These are phyloP conservation scores for Halotydeus destructor DNA, from an alignment of 1,140 invertebrate genomes.

Conservation along the genomic window DNA sequence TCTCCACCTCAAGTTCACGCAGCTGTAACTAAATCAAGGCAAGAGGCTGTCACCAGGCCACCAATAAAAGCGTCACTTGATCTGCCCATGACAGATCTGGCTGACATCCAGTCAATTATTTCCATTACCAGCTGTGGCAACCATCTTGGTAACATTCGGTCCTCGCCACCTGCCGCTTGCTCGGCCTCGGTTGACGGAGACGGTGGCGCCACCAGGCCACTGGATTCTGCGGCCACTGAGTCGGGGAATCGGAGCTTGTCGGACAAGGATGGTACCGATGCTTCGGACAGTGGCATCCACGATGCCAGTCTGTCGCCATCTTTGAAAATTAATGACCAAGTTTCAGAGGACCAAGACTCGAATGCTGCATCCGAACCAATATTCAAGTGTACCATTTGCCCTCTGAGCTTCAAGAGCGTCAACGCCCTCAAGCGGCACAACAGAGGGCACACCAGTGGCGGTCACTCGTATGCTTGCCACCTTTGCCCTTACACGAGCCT, in stretches of 20 bases:
- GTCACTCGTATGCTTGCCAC: constrained; percentile 54
- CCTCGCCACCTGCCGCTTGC: constrained; percentile 16
- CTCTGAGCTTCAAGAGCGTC: constrained; percentile 16
- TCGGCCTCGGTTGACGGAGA: constrained; percentile 14
- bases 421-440: constrained; percentile 66
- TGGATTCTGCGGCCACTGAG: not conserved
- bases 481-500: constrained; percentile 71
- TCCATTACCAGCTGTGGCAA: constrained; percentile 40
- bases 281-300: not conserved
- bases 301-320: not conserved
- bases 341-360: not conserved
- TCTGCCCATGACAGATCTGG: constrained; percentile 30
- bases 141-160: constrained; percentile 29
- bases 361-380: not conserved
- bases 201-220: not conserved
- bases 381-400: constrained; percentile 16
- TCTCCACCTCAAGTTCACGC: not conserved
- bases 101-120: constrained; percentile 61
- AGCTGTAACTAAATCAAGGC: not conserved
- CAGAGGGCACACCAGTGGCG: constrained; percentile 28
- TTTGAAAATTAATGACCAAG: not conserved
- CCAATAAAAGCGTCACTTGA: not conserved
- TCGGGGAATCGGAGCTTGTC: not conserved
- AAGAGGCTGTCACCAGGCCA: not conserved
- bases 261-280: not conserved